These are phyloP conservation scores for Hydrozoanthus tunicans DNA, from an alignment of 64 coral and sea anemone genomes.

Conservation along the genomic window DNA sequence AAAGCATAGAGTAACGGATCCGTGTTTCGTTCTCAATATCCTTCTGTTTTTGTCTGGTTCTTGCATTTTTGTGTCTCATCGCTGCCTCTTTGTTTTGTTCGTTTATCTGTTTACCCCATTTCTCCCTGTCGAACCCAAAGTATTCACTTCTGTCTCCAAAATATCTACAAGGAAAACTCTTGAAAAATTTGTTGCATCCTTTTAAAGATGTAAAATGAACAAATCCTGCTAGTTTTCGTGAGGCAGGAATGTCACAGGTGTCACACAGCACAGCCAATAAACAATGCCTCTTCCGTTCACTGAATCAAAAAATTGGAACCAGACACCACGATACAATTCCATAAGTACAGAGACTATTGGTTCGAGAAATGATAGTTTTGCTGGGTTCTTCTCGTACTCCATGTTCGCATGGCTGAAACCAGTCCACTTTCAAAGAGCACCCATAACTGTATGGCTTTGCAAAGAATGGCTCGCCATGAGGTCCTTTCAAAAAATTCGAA, in stretches of 20 bases:
- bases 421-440: too few relatives aligned
- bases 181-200: conserved; percentile 60
- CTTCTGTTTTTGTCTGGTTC: not conserved
- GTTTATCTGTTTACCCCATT: not conserved
- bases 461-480: not conserved
- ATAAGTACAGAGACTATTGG: conserved; percentile 61
- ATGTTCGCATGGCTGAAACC: not conserved
- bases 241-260: conserved; percentile 65
- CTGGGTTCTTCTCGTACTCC: conserved; percentile 49
- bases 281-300: conserved; percentile 39
- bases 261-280: conserved; percentile 47
- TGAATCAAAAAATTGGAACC: conserved; percentile 27
- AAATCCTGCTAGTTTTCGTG: conserved; percentile 61
- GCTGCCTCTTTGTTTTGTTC: not conserved
- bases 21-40: not conserved
- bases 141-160: conserved; percentile 50
- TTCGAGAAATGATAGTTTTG: conserved; percentile 49
- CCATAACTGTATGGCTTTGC: not conserved
- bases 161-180: conserved; percentile 10
- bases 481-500: not conserved
- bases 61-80: not conserved
- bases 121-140: conserved; percentile 30
- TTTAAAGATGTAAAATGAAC: conserved; percentile 10
- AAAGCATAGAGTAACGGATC: not conserved
- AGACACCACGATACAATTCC: conserved; percentile 57